phyloP scores from a whole-genome alignment of 2,888 invertebrate genomes.

The Nomada lathburiana region DNA sequence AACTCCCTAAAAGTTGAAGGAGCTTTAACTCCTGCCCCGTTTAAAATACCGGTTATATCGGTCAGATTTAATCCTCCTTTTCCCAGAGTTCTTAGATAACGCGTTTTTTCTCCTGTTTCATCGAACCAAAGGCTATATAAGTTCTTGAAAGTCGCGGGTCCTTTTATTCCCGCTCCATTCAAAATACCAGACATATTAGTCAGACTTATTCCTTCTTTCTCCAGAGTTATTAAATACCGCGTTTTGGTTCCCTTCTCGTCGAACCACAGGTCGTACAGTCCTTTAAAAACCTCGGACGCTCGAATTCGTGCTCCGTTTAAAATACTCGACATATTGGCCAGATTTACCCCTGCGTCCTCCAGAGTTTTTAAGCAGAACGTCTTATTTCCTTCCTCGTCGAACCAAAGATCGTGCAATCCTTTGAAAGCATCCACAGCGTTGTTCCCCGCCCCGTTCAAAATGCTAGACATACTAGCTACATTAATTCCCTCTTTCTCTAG shows the following conservation, averaged over 20 bases:
- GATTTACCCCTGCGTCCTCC: neutral
- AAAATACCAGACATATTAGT: slow-evolving; percentile 69
- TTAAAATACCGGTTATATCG: slow-evolving; percentile 68
- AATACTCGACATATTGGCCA: no score
- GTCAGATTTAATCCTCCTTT: slow-evolving; percentile 40
- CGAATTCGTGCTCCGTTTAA: no score
- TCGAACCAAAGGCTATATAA: neutral
- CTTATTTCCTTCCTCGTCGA: neutral
- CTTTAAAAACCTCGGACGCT: neutral
- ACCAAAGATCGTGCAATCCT: neutral
- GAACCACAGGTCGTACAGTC: neutral
- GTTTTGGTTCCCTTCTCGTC: neutral
- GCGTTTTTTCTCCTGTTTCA: neutral
- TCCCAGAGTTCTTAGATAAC: slow-evolving; percentile 32
- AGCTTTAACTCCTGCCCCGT: slow-evolving; percentile 61
- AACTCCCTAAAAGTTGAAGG: slow-evolving; percentile 73
- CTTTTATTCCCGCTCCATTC: slow-evolving; percentile 62
- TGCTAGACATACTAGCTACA: slow-evolving; percentile 17
- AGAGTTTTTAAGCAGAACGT: neutral
- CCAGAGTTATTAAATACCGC: neutral
- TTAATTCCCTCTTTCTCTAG: neutral
- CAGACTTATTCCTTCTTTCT: slow-evolving; percentile 57
- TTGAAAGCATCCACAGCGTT: slow-evolving; percentile 10
- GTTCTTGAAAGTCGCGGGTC: slow-evolving; percentile 11
- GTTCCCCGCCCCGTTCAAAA: slow-evolving; percentile 41